Conservation (phyloP, 2,113 vertebrate genomes). For the Neogale vison region DNA sequence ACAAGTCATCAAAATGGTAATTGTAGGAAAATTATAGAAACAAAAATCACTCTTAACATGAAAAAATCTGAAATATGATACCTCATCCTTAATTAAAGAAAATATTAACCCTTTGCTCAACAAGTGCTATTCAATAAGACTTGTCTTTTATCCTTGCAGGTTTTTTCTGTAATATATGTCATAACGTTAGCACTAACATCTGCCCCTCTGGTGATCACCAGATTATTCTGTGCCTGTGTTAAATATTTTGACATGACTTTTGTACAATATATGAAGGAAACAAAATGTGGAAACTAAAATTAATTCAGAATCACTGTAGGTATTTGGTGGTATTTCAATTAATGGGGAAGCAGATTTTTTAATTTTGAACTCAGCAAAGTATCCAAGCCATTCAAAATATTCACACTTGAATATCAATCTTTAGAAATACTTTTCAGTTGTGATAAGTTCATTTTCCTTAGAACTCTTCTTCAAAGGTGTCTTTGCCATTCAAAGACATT, state of each 20-base stretch:
- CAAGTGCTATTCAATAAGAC: slow-evolving; percentile 64
- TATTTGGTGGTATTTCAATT: slow-evolving; percentile 53
- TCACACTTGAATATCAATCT: neutral
- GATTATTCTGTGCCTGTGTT: neutral
- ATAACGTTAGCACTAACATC: neutral
- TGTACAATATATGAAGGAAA: slow-evolving; percentile 57
- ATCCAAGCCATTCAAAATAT: neutral
- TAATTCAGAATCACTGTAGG: slow-evolving; percentile 50
- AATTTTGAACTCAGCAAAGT: neutral
- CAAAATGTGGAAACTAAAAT: slow-evolving; percentile 69
- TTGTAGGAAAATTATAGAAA: slow-evolving; percentile 58
- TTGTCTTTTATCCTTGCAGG: slow-evolving; percentile 51
- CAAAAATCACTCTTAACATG: slow-evolving; percentile 70
- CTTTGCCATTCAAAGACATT: too few species aligned
- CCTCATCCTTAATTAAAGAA: slow-evolving; percentile 63
- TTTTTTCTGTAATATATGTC: slow-evolving; percentile 48
- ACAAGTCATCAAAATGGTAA: neutral
- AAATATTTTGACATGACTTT: slow-evolving; percentile 42
- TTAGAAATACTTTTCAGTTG: neutral
- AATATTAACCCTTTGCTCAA: slow-evolving; percentile 64
- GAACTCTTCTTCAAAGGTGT: neutral
- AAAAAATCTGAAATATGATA: slow-evolving; percentile 65
- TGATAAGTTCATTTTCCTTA: neutral
- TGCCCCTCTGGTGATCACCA: neutral
- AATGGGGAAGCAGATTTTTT: neutral